Percentiles rank a stretch among this genome's conserved stretches.
phyloP scores from a whole-genome alignment of 2,113 vertebrate species.

The Lathamus discolor region DNA sequence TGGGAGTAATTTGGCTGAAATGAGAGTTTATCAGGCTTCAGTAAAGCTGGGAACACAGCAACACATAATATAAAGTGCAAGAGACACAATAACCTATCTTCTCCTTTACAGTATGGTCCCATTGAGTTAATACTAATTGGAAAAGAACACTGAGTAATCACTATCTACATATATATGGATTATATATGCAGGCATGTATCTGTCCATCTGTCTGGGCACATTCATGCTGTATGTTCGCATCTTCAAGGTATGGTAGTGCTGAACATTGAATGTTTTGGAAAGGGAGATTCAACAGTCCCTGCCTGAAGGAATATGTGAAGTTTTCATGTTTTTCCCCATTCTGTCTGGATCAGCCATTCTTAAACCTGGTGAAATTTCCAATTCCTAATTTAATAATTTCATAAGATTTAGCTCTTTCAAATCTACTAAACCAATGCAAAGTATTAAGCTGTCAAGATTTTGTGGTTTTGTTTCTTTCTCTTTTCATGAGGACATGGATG shows the following conservation, averaged over 20 bases:
- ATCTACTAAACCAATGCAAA: neutral
- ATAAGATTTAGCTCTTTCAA: neutral
- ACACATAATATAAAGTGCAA: constrained; percentile 20
- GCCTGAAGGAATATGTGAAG: neutral
- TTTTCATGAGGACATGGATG: neutral
- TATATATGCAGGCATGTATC: neutral
- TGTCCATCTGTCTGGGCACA: neutral
- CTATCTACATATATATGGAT: neutral
- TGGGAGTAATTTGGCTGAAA: constrained; percentile 41
- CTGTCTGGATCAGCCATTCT: neutral
- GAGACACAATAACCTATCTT: neutral
- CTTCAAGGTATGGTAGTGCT: constrained; percentile 6
- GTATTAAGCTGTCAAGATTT: neutral
- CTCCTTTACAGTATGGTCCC: neutral
- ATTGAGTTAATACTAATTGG: neutral
- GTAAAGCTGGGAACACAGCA: neutral
- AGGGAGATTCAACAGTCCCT: constrained; percentile 1
- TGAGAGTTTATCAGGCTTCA: constrained; percentile 26
- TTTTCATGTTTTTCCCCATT: neutral
- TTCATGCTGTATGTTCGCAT: neutral
- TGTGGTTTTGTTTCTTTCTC: neutral
- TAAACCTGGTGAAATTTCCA: neutral
- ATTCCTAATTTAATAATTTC: neutral
- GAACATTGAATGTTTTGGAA: constrained; percentile 54
- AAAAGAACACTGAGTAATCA: neutral